phyloP scores from a whole-genome alignment of 2,797 vertebrate genomes.

The Natrix natrix region DNA sequence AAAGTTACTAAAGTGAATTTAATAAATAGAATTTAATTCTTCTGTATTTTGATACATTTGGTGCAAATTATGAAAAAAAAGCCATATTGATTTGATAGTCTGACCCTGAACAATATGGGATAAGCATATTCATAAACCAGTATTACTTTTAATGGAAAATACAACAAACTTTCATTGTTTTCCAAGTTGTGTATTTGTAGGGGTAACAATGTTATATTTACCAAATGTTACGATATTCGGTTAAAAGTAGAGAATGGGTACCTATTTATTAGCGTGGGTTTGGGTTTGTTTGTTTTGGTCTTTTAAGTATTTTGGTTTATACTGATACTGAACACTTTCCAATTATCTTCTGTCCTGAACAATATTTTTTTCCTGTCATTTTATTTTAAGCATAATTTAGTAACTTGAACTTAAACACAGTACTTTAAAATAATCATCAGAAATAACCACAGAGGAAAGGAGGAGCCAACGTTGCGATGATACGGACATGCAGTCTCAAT shows the following conservation, averaged over 20 bases:
- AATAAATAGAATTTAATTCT: slow-evolving; percentile 27
- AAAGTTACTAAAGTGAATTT: background rate
- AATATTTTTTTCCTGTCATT: slow-evolving; percentile 41
- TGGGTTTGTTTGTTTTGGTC: background rate
- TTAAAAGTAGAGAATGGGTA: background rate
- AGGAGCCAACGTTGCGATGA: too few species aligned
- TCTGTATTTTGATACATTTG: slow-evolving; percentile 22
- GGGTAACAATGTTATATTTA: slow-evolving; percentile 34
- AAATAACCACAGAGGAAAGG: slow-evolving; percentile 43
- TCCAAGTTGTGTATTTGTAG: slow-evolving; percentile 4
- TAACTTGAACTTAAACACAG: slow-evolving; percentile 61
- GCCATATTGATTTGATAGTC: slow-evolving; percentile 31
- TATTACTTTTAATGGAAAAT: slow-evolving; percentile 61
- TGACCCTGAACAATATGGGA: slow-evolving; percentile 42
- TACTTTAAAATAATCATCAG: slow-evolving; percentile 65
- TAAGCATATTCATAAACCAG: background rate
- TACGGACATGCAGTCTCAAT: too few species aligned
- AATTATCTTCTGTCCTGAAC: slow-evolving; percentile 37
- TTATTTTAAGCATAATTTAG: slow-evolving; percentile 63
- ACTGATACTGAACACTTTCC: background rate
- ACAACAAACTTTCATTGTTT: slow-evolving; percentile 34
- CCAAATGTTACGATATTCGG: slow-evolving; percentile 19
- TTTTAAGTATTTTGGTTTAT: slow-evolving; percentile 12
- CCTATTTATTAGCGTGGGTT: background rate
- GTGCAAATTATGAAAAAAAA: slow-evolving; percentile 40